Evolutionary conservation across 1,140 invertebrate genomes (phyloP).

Genomic region (Cecropterus lyciades): DNA sequence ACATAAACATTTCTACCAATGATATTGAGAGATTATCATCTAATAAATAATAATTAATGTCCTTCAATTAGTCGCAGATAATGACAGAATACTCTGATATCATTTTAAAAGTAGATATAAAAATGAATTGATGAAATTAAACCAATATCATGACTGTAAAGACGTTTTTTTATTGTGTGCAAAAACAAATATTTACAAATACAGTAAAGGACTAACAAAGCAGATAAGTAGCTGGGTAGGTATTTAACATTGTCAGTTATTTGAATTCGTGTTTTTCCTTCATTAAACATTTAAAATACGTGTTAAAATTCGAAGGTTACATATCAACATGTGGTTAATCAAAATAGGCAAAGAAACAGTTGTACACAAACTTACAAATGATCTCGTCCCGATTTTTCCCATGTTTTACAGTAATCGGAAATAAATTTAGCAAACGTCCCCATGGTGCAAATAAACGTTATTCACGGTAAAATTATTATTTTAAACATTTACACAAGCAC

Average conservation of each 20-base stretch:
- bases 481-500: slow-evolving; percentile 47
- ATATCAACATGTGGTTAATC: slow-evolving; percentile 61
- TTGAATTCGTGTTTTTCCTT: neutral
- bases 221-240: neutral
- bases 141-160: no score
- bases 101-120: no score
- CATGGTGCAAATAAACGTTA: slow-evolving; percentile 51
- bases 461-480: slow-evolving; percentile 39
- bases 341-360: slow-evolving; percentile 28
- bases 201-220: neutral
- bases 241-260: neutral
- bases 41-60: no score
- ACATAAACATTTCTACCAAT: no score
- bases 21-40: no score
- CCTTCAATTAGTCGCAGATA: no score
- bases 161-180: no score
- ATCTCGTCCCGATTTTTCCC: slow-evolving; percentile 80
- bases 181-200: slow-evolving; percentile 26
- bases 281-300: neutral
- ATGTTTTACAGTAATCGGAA: slow-evolving; percentile 77
- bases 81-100: no score
- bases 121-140: no score
- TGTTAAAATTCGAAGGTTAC: slow-evolving; percentile 27
- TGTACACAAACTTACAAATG: slow-evolving; percentile 67
- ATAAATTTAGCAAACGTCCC: slow-evolving; percentile 71